These are phyloP conservation scores for Phalacrocorax carbo DNA, from an alignment of 2,113 vertebrate species.

Conservation along the genomic window DNA sequence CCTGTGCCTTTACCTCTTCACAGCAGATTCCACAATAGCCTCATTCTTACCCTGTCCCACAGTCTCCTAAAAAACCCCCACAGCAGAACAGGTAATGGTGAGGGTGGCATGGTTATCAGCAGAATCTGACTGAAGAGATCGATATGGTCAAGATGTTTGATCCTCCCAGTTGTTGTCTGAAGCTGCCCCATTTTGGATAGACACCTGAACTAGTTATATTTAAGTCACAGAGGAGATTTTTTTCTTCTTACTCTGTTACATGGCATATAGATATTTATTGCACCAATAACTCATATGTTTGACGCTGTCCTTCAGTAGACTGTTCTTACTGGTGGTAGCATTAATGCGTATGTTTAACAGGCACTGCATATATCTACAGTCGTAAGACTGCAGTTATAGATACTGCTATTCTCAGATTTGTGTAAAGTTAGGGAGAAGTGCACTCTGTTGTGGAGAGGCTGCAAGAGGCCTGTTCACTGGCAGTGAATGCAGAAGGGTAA, in stretches of 20 bases:
- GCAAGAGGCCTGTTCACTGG: neutral
- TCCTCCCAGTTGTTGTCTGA: neutral
- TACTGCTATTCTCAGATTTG: neutral
- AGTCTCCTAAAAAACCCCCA: neutral
- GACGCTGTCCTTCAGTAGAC: neutral
- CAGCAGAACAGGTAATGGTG: neutral
- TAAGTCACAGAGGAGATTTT: neutral
- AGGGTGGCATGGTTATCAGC: neutral
- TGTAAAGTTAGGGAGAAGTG: neutral
- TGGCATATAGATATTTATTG: neutral
- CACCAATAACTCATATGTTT: neutral
- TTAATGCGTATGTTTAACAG: neutral
- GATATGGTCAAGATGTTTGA: neutral
- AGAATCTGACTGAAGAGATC: neutral
- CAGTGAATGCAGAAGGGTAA: neutral
- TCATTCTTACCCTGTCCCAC: neutral
- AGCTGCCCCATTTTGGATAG: neutral
- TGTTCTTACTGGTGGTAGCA: neutral
- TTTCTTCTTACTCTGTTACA: neutral
- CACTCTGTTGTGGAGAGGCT: neutral
- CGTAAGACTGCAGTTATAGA: neutral
- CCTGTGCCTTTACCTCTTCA: neutral
- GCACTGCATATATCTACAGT: neutral
- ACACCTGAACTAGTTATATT: neutral
- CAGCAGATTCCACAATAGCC: neutral